A percentile compares a stretch with the other conserved stretches of the same genome.
Conservation (phyloP, 2,888 invertebrate genomes). For the Chrysomela aeneicollis region DNA sequence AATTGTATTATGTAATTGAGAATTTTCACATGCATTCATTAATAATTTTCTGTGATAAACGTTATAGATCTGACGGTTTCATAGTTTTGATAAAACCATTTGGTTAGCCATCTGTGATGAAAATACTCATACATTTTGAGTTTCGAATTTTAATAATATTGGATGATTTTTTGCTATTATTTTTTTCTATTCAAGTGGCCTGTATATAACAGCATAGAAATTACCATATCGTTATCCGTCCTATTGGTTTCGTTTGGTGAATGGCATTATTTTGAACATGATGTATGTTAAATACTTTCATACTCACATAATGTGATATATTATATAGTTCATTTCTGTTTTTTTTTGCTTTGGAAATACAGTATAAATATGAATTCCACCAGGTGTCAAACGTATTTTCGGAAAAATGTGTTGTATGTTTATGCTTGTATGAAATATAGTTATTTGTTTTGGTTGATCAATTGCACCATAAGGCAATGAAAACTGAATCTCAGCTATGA, state of each 20-base stretch:
- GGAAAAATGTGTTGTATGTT: conserved; percentile 21
- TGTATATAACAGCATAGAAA: neutral
- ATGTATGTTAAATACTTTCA: conserved; percentile 29
- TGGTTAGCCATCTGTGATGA: too few species aligned
- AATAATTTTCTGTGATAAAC: conserved; percentile 27
- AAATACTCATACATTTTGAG: too few species aligned
- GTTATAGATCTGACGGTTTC: conserved; percentile 22
- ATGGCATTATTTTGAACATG: conserved; percentile 28
- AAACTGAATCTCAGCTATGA: neutral
- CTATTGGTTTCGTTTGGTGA: neutral
- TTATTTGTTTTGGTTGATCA: conserved; percentile 19
- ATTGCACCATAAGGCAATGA: neutral
- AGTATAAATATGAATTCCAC: conserved; percentile 12
- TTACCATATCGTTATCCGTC: neutral
- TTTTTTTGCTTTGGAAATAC: conserved; percentile 25
- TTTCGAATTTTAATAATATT: too few species aligned
- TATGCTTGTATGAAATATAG: conserved; percentile 25
- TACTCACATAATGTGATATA: conserved; percentile 37
- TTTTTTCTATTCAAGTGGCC: neutral
- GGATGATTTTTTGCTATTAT: too few species aligned
- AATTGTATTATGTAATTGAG: too few species aligned
- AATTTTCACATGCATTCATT: conserved; percentile 17
- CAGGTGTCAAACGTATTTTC: conserved; percentile 26
- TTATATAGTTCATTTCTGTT: conserved; percentile 33
- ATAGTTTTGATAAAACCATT: too few species aligned